phyloP scores from a whole-genome alignment of 2,113 vertebrate genomes.

The Climacteris rufus region DNA sequence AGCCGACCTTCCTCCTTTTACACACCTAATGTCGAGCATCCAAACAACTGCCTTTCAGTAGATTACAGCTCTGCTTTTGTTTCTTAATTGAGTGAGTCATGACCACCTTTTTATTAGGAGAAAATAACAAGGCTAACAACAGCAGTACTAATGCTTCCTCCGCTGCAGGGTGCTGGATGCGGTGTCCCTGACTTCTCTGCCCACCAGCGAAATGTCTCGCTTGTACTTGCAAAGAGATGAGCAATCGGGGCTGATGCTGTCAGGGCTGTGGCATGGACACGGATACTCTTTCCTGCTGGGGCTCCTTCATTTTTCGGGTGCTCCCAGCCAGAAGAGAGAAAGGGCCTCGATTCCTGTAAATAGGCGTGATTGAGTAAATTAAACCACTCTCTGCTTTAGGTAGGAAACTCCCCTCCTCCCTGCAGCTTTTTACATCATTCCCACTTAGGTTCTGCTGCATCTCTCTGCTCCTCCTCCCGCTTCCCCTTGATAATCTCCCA shows the following conservation, averaged over 20 bases:
- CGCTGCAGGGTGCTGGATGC: constrained; percentile 2
- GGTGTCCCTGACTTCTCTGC: constrained; percentile 29
- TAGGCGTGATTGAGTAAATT: not conserved
- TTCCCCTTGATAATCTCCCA: constrained; percentile 23
- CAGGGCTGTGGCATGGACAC: not conserved
- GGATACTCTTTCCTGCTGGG: not conserved
- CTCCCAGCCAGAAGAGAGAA: not conserved
- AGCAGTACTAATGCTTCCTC: constrained; percentile 17
- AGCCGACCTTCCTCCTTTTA: constrained; percentile 47
- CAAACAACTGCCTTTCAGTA: constrained; percentile 37
- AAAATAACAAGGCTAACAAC: constrained; percentile 40
- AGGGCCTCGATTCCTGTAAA: not conserved
- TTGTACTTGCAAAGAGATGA: not conserved
- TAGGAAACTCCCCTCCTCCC: constrained; percentile 38
- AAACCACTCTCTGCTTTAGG: not conserved
- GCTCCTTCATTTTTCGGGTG: not conserved
- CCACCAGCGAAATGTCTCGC: not conserved
- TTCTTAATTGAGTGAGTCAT: constrained; percentile 59
- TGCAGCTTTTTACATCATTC: constrained; percentile 1
- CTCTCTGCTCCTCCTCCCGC: constrained; percentile 26
- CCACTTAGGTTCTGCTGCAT: not conserved
- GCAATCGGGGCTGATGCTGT: not conserved
- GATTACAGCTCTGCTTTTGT: constrained; percentile 56
- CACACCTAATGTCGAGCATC: constrained; percentile 17
- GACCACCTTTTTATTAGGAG: constrained; percentile 60